These are phyloP conservation scores for Drosophila bipectinata DNA, from an alignment of 1,140 invertebrate species.

Conservation along the genomic window DNA sequence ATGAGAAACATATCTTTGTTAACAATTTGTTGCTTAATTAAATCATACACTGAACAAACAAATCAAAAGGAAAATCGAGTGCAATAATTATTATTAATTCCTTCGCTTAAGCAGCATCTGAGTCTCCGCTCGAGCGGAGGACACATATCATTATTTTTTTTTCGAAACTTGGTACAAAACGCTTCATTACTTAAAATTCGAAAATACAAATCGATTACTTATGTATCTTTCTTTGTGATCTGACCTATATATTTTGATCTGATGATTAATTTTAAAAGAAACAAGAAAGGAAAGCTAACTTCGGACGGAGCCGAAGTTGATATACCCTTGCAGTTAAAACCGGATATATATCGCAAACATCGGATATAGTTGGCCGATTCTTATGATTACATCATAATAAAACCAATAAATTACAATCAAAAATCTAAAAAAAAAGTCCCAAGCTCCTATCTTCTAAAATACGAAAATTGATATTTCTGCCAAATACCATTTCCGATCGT, in stretches of 20 bases:
- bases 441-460: too few species aligned
- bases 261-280: conserved; percentile 2
- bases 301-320: too few species aligned
- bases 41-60: conserved; percentile 38
- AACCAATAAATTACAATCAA: too few species aligned
- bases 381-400: too few species aligned
- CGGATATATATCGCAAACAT: too few species aligned
- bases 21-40: conserved; percentile 69
- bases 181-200: conserved; percentile 30
- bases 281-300: too few species aligned
- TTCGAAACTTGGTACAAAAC: conserved; percentile 50
- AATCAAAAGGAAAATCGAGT: conserved; percentile 74
- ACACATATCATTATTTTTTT: conserved; percentile 67
- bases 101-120: conserved; percentile 40
- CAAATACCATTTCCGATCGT: too few species aligned
- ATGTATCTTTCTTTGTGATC: conserved; percentile 23
- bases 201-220: background rate
- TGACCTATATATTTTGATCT: conserved; percentile 13
- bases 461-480: too few species aligned
- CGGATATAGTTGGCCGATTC: too few species aligned
- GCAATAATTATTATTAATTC: conserved; percentile 75
- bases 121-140: conserved; percentile 19
- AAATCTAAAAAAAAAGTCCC: too few species aligned
- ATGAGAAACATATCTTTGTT: conserved; percentile 70
- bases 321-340: too few species aligned